Evolutionary conservation across 1,140 invertebrate genomes (phyloP).

Genomic region (Hesperophylax magnus): DNA sequence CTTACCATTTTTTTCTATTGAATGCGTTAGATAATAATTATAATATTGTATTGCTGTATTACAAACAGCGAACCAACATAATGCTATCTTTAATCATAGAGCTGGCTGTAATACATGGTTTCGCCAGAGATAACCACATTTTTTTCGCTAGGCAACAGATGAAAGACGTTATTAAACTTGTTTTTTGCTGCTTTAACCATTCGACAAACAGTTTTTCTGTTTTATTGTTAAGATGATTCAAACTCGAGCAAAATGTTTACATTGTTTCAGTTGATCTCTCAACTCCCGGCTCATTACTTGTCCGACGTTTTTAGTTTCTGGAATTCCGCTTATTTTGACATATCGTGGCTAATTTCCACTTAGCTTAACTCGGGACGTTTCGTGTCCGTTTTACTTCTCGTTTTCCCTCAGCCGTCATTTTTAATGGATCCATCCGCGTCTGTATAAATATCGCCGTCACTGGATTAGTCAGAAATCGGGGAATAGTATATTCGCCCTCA

Average conservation of each 20-base stretch:
- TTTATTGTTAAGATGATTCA: neutral
- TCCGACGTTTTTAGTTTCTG: neutral
- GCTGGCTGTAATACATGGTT: no score
- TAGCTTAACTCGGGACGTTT: neutral
- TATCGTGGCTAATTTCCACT: slow-evolving; percentile 13
- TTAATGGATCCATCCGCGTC: slow-evolving; percentile 26
- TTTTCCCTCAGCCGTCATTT: slow-evolving; percentile 22
- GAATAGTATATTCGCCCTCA: neutral
- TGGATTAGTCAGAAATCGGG: slow-evolving; percentile 13
- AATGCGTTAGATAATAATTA: no score
- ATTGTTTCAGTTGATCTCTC: neutral
- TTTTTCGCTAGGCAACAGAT: no score
- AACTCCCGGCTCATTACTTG: slow-evolving; percentile 4
- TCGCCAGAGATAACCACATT: no score
- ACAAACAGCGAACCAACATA: no score
- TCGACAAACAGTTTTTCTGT: no score
- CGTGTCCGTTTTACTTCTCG: neutral
- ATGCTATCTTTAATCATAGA: no score
- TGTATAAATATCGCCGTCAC: slow-evolving; percentile 26
- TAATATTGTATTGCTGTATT: no score
- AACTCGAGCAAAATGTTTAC: neutral
- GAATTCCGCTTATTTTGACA: slow-evolving; percentile 33
- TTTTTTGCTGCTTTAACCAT: no score
- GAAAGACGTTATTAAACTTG: no score
- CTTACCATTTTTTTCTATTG: no score